Evolutionary conservation across 2,888 invertebrate genomes (phyloP), one percentile per base, ranked within the genome.

Genomic region (Orthonychiurus folsomi): DNA sequence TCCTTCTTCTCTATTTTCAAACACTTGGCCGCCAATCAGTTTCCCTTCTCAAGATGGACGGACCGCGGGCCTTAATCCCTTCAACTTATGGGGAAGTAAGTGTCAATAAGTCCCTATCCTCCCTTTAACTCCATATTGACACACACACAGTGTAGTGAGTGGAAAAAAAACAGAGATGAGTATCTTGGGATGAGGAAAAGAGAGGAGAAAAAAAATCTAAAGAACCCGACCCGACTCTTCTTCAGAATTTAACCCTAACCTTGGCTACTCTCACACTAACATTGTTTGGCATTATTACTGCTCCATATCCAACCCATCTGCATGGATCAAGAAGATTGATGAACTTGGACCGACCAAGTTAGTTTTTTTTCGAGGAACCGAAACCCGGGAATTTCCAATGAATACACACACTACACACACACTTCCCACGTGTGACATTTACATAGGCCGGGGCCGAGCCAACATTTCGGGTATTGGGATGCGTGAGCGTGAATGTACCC

Each of bases 1-100:
- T 37, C 37, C 37, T 37, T n/a, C n/a, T 9, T 52, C 20, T 52
- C 52, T 52, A 21, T 52, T 52, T 52, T 52, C 52, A 52, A 52
- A 52, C 52, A 52, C 21, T 52, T n/a, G 52, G 52, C 52, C 52
- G 52, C 52, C 52, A 52, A 52, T 52, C 52, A 21, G 52, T 52
- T 52, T 23, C 20, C 24, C 52, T 52, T 23, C 24, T n/a, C n/a
- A n/a, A n/a, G n/a, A n/a, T n/a, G n/a, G n/a, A n/a, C n/a, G n/a
- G n/a, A n/a, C n/a, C n/a, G n/a, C 24, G 21, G 5, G 52, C 24
- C 52, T 52, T 48, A n/a, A 37, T 37, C 37, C 37, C n/a, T n/a
- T n/a, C n/a, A 37, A 5, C 37, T 15, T 37, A 37, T 9, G n/a
- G n/a, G n/a, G n/a, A n/a, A n/a, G 15, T 5, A 37, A 37, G 37